Conservation (phyloP, 2,113 vertebrate species). For the Scytalopus superciliaris region DNA sequence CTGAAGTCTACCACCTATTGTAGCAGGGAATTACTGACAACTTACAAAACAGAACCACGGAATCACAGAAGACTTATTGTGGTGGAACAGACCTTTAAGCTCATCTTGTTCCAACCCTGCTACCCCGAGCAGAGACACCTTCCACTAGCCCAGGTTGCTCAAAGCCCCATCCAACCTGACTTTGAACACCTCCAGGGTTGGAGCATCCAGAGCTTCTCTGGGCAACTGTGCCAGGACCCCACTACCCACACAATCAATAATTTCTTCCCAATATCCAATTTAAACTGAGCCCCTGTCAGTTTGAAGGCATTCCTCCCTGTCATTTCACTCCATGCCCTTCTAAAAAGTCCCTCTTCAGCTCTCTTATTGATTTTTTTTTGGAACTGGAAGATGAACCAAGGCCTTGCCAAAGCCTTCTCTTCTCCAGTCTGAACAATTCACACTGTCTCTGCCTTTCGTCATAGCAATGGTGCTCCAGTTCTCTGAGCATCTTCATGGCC, state of each 20-base stretch:
- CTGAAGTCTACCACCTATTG: not conserved
- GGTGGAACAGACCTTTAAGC: not conserved
- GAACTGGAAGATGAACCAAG: not conserved
- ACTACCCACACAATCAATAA: not conserved
- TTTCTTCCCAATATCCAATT: not conserved
- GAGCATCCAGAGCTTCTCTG: not conserved
- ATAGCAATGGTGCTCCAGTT: not conserved
- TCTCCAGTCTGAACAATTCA: not conserved
- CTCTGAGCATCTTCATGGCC: not conserved
- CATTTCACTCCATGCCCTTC: not conserved
- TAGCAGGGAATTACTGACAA: not conserved
- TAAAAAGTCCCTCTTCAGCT: not conserved
- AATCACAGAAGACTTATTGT: not conserved
- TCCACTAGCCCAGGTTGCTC: not conserved
- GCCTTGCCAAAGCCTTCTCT: not conserved
- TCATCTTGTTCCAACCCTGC: not conserved
- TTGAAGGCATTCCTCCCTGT: not conserved
- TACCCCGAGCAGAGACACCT: not conserved
- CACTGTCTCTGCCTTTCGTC: not conserved
- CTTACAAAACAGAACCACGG: not conserved
- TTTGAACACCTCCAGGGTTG: not conserved
- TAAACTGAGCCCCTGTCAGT: not conserved
- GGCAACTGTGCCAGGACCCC: not conserved
- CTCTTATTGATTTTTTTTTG: not conserved
- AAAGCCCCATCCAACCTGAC: not conserved